Evolutionary conservation across 2,113 vertebrate genomes (phyloP).

Genomic region (Chunga burmeisteri): DNA sequence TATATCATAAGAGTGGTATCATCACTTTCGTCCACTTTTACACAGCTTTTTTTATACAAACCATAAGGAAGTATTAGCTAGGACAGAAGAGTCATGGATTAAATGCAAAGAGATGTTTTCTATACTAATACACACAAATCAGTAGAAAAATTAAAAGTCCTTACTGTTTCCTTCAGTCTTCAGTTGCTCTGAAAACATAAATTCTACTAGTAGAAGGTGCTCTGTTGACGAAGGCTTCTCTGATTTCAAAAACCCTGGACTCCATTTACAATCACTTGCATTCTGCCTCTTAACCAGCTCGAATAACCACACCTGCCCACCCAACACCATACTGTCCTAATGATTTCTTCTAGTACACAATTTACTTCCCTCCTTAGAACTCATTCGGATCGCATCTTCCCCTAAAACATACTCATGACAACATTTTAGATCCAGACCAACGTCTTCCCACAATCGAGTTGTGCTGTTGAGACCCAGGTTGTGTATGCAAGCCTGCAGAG

Average conservation of each 20-base stretch:
- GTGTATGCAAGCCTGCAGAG: not conserved
- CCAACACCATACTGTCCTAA: not conserved
- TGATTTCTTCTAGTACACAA: not conserved
- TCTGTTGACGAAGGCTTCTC: not conserved
- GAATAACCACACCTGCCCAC: not conserved
- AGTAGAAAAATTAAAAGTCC: not conserved
- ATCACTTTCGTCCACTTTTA: not conserved
- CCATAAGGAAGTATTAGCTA: not conserved
- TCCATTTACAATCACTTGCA: not conserved
- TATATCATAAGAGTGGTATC: not conserved
- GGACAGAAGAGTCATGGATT: not conserved
- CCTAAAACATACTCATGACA: not conserved
- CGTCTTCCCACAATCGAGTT: not conserved
- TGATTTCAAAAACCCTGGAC: not conserved
- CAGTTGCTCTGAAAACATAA: not conserved
- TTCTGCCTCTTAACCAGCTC: not conserved
- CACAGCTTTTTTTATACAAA: not conserved
- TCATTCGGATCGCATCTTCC: not conserved
- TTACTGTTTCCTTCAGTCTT: not conserved
- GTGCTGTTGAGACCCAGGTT: not conserved
- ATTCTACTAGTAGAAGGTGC: not conserved
- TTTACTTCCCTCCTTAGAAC: not conserved
- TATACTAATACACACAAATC: not conserved
- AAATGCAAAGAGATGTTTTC: not conserved
- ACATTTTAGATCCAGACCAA: not conserved